Evolutionary conservation across 2,888 invertebrate genomes (phyloP), one percentile per base, ranked within the genome.

Genomic region (Dorcus hopei): DNA sequence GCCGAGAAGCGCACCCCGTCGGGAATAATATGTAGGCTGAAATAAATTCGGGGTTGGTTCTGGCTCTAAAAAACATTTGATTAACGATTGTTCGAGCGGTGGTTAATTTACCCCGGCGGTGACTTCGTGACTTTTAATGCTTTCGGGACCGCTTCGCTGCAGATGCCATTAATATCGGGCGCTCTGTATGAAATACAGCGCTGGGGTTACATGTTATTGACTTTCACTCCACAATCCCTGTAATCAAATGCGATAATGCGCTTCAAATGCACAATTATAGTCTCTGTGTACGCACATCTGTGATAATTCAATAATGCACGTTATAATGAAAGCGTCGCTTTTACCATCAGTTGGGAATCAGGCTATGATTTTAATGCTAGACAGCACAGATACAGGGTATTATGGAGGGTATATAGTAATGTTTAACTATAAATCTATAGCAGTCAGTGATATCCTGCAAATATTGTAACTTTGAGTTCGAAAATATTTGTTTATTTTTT

Each of bases 61-160:
- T 33, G 26, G 65, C 52, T 61, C 57, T 61, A 62, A 70, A 68
- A 66, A 66, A 66, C 62, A 54, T 70, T 71, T 72, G 72, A 73
- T 72, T 72, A 71, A 72, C 73, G 72, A 71, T 70, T 70, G 67
- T 69, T 56, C 11, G 51, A 38, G 51, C n/a, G 55, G 26, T 23
- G 48, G 43, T 56, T 56, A 54, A 54, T 54, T 54, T 49, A 49
- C 11, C 40, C 54, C 54, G 41, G 49, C 54, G 48, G 54, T 49
- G 53, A 54, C 54, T 55, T 43, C 50, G 49, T 50, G 14, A 47
- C 51, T 51, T 49, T 45, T 43, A 50, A 26, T 42, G 9, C 48
- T 33, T 33, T 33, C 45, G 45, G 11, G 11, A 19, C 23, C 19
- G 11, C 14, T 19, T 23, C 14, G n/a, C 45, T 19, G 16, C 9